Base-by-base conservation (phyloP, 2,113 vertebrate genomes). In the Rallus limicola region DNA sequence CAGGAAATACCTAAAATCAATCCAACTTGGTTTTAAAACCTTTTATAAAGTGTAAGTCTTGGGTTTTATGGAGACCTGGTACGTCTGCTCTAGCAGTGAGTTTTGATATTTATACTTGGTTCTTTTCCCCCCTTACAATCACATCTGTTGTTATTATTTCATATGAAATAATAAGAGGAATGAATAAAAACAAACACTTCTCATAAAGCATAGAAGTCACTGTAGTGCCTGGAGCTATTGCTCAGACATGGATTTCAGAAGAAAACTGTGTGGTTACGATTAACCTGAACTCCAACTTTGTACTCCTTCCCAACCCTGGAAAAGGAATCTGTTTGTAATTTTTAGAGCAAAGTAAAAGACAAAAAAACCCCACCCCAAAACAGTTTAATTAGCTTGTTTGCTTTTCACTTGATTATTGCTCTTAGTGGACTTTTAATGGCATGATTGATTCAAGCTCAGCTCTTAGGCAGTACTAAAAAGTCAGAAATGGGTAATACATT, bases 1-100 rank as follows among this genome's bases (percentile, higher is more conserved):
- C 95, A 96, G 95, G 92, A 97, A 97, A 96, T 96, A 42, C 86
- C 96, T 90, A 71, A 92, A 93, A 68, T 40, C 76, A 38, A 50
- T 88, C 95, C 95, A 96, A 34, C 76, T 93, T 44, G 62, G 53
- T 11, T 88, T 93, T 53, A 78, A 94, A 95, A 92, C 44, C 86
- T 76, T 88, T 87, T 72, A 76, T 84, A 92, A 90, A 69, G 55
- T 34, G 29, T 20, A 88, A 95, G 48, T 58, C 80, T 80, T 62
- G 9, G 9, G 44, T 69, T 90, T 76, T 53, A 89, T 38, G 69
- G 40, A 69, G 95, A 79, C 8, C 53, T 82, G 65, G 31, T 56
- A 19, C 5, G 65, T 33, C 86, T 92, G 72, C 81, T 81, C n/a
- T 48, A 68, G 56, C 53, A 71, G n/a, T 31, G 56, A 91, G 31